Percentiles rank a stretch among this genome's conserved stretches.
phyloP scores from a whole-genome alignment of 2,797 vertebrate species.

The Myiothlypis chrysogaster region DNA sequence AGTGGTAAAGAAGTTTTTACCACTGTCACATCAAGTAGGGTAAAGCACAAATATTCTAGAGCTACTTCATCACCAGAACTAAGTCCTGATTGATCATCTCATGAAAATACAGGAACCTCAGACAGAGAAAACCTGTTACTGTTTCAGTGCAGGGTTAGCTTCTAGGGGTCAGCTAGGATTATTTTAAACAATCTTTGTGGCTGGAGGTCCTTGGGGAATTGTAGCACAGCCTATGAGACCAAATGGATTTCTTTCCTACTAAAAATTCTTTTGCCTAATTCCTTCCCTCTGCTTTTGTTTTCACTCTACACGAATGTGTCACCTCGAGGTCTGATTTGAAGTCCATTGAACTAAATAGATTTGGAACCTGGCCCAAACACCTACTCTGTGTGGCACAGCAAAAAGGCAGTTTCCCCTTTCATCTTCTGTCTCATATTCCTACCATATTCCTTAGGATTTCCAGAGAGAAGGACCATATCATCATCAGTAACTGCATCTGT shows the following conservation, averaged over 20 bases:
- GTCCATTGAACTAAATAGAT: neutral
- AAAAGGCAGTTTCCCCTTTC: slow-evolving; percentile 29
- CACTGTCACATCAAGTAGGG: neutral
- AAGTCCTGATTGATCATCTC: neutral
- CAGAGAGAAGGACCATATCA: neutral
- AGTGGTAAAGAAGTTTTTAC: neutral
- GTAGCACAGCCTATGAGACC: neutral
- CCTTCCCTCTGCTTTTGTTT: slow-evolving; percentile 4
- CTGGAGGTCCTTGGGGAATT: neutral
- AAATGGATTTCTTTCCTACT: slow-evolving; percentile 13
- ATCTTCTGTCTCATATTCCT: slow-evolving; percentile 23
- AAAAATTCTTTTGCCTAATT: slow-evolving; percentile 17
- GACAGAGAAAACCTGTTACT: neutral
- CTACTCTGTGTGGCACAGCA: slow-evolving; percentile 7
- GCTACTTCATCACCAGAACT: neutral
- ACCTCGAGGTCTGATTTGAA: slow-evolving; percentile 35
- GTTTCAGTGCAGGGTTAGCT: neutral
- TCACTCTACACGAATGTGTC: neutral
- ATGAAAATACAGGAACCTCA: neutral
- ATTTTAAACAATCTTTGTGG: neutral
- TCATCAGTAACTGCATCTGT: slow-evolving; percentile 26
- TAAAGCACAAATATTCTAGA: neutral
- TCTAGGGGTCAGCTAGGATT: neutral
- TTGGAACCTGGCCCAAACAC: slow-evolving; percentile 48
- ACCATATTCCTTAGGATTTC: neutral